These are phyloP conservation scores for Clarias laeviceps DNA, from an alignment of 2,797 vertebrate genomes.

Conservation along the genomic window DNA sequence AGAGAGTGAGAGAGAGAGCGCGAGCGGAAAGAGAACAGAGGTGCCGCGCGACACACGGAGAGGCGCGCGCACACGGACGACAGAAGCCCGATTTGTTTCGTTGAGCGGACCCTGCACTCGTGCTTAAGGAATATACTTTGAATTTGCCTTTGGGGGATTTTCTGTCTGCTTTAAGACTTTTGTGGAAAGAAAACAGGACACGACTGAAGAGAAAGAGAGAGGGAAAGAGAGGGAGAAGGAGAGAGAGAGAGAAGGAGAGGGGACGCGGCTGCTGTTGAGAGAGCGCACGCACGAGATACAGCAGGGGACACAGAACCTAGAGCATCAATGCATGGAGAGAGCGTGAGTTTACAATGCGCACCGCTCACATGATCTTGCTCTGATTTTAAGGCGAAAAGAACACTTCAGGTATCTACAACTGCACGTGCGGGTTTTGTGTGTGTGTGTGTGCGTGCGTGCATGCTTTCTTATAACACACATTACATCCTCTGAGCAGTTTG, in stretches of 20 bases:
- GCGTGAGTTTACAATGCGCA: conserved; percentile 42
- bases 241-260: neutral
- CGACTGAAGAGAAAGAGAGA: neutral
- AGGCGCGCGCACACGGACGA: neutral
- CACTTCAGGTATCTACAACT: conserved; percentile 12
- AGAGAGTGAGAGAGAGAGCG: neutral
- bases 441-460: neutral
- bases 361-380: conserved; percentile 9
- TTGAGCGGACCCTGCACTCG: conserved; percentile 11
- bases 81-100: conserved; percentile 2
- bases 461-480: neutral
- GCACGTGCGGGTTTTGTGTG: neutral
- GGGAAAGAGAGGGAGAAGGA: neutral
- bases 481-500: neutral
- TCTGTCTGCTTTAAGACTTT: conserved; percentile 40
- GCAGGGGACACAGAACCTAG: conserved; percentile 26
- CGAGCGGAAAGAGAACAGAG: neutral
- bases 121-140: conserved; percentile 34
- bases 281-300: conserved; percentile 23
- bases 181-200: conserved; percentile 22
- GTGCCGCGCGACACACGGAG: conserved; percentile 2
- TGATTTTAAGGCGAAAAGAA: neutral
- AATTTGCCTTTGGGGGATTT: conserved; percentile 41
- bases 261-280: conserved; percentile 10
- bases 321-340: conserved; percentile 41